These are phyloP conservation scores for Pseudochirops corinnae DNA, from an alignment of 2,797 vertebrate genomes.

Conservation along the genomic window DNA sequence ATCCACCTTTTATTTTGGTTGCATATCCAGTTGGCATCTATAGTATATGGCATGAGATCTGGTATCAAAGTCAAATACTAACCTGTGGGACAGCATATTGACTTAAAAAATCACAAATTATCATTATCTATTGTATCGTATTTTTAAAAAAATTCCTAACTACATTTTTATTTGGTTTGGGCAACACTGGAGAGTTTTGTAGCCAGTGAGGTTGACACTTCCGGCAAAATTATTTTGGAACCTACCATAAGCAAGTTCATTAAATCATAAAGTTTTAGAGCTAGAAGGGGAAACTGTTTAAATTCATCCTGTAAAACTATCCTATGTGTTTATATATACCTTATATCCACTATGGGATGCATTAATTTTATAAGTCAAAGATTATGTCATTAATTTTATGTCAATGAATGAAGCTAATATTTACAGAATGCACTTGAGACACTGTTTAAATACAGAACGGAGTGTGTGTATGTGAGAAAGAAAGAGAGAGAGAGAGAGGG, in stretches of 20 bases:
- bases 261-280: background rate
- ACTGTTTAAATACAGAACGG: conserved; percentile 15
- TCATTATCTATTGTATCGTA: background rate
- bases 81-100: background rate
- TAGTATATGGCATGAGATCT: background rate
- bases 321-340: background rate
- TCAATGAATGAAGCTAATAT: conserved; percentile 40
- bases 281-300: background rate
- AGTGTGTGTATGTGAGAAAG: background rate
- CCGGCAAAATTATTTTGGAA: background rate
- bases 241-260: background rate
- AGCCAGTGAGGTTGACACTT: background rate
- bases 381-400: conserved; percentile 20
- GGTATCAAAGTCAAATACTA: background rate
- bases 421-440: conserved; percentile 32
- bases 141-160: background rate
- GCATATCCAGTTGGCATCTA: background rate
- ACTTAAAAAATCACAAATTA: background rate
- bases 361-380: background rate
- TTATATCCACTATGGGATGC: background rate
- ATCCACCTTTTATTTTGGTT: background rate
- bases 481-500: background rate
- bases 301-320: background rate
- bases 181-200: background rate
- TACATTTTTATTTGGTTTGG: background rate